phyloP scores from a whole-genome alignment of 2,797 vertebrate genomes.

The Centroberyx gerrardi region DNA sequence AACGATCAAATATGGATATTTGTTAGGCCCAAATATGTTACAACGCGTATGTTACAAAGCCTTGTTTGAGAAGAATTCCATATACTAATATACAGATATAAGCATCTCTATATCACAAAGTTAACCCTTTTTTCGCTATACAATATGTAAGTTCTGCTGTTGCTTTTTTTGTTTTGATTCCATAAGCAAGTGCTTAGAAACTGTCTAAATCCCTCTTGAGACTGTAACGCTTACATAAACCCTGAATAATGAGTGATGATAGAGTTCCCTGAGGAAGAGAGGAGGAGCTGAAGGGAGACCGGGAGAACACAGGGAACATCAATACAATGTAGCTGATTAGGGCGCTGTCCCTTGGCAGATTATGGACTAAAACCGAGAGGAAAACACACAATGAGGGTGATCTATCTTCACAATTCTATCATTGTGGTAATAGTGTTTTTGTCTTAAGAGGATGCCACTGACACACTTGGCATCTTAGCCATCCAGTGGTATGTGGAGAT shows the following conservation, averaged over 20 bases:
- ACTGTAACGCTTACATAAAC: conserved; percentile 11
- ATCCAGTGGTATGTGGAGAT: conserved; percentile 17
- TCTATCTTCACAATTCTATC: neutral
- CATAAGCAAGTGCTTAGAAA: neutral
- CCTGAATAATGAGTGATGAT: conserved; percentile 17
- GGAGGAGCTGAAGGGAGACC: neutral
- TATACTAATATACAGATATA: neutral
- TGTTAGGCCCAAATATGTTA: no score
- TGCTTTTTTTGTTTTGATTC: neutral
- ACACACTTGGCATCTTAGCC: conserved; percentile 21
- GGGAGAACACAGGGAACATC: conserved; percentile 9
- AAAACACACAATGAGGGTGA: neutral
- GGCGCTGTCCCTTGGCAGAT: conserved; percentile 6
- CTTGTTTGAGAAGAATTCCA: neutral
- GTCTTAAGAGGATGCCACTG: neutral
- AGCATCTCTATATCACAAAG: neutral
- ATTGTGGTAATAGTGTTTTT: neutral
- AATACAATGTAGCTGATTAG: conserved; percentile 15
- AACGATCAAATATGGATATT: no score
- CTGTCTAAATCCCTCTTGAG: neutral
- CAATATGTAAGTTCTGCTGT: neutral
- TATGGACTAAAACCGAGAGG: conserved; percentile 9
- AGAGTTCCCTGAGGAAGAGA: conserved; percentile 11
- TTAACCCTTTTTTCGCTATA: neutral
- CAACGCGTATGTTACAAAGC: neutral